phyloP scores from a whole-genome alignment of 2,888 invertebrate species.

The Trypoxylon attenuatum region DNA sequence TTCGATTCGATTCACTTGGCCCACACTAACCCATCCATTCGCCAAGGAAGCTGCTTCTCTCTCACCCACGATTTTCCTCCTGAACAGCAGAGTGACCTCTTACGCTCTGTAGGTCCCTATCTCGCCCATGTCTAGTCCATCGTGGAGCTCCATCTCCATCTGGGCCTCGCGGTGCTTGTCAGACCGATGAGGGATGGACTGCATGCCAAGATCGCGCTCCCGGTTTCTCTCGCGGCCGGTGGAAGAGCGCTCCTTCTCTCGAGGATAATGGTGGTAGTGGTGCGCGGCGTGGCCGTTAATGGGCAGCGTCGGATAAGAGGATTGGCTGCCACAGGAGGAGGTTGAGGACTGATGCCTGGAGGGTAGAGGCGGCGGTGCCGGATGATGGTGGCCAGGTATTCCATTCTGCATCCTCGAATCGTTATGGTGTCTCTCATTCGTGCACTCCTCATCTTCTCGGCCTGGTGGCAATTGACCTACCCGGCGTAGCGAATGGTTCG shows the following conservation, averaged over 20 bases:
- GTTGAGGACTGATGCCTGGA: constrained; percentile 56
- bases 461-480: constrained; percentile 35
- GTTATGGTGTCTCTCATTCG: constrained; percentile 32
- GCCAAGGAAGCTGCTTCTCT: background rate
- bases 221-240: constrained; percentile 45
- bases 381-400: constrained; percentile 43
- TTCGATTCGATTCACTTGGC: constrained; percentile 42
- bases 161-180: constrained; percentile 53
- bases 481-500: constrained; percentile 57
- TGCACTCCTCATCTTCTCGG: constrained; percentile 27
- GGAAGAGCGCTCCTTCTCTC: constrained; percentile 54
- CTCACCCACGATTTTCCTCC: background rate
- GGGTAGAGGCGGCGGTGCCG: constrained; percentile 58
- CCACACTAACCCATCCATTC: background rate
- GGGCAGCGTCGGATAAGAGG: constrained; percentile 69
- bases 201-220: constrained; percentile 41
- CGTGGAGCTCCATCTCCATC: constrained; percentile 55
- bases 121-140: constrained; percentile 50
- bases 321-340: constrained; percentile 48
- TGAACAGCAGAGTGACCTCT: constrained; percentile 11
- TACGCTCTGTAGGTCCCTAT: constrained; percentile 55
- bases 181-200: constrained; percentile 46
- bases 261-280: constrained; percentile 65
- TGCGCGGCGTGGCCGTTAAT: constrained; percentile 66
- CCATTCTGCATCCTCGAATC: constrained; percentile 53